Evolutionary conservation across 23 tunicate genomes (phyloP).

Genomic region (Pegea sp.): DNA sequence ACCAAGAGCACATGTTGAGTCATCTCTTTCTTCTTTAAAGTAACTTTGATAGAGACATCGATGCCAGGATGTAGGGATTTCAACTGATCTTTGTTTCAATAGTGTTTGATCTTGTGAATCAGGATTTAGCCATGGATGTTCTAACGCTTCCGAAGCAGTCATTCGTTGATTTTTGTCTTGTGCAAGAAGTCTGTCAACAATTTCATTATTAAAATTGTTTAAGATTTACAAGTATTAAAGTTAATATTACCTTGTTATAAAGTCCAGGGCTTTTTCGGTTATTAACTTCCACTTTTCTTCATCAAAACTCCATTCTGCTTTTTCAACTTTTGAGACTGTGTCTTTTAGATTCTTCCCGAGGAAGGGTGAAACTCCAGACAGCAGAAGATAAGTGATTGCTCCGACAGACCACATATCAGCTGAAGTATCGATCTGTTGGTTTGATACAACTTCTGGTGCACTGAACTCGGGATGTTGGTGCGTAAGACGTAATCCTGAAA

Average conservation of each 20-base stretch:
- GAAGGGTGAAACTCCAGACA: constrained; percentile 78
- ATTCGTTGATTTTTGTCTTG: constrained; percentile 60
- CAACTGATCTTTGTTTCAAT: constrained; percentile 45
- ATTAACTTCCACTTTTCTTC: constrained; percentile 45
- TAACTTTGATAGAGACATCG: constrained; percentile 61
- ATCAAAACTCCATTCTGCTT: constrained; percentile 59
- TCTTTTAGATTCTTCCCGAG: constrained; percentile 63
- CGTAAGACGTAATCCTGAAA: constrained; percentile 53
- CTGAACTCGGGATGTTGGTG: constrained; percentile 81
- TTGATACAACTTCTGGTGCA: constrained; percentile 85
- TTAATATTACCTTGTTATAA: constrained; percentile 39
- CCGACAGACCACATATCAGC: constrained; percentile 98
- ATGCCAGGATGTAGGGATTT: constrained; percentile 63
- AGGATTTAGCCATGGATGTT: constrained; percentile 84
- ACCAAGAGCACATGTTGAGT: constrained; percentile 50
- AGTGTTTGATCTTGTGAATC: constrained; percentile 45
- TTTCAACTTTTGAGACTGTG: constrained; percentile 35
- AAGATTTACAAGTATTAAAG: not conserved
- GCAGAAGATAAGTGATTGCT: constrained; percentile 32
- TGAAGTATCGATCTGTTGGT: constrained; percentile 57
- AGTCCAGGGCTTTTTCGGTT: constrained; percentile 78
- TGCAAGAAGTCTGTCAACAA: constrained; percentile 24
- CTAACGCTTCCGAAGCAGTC: constrained; percentile 75
- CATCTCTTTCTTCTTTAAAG: constrained; percentile 19
- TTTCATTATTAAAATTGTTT: not conserved